Evolutionary conservation across 2,113 vertebrate species (phyloP).

Genomic region (Cryptomyrus ogoouensis): DNA sequence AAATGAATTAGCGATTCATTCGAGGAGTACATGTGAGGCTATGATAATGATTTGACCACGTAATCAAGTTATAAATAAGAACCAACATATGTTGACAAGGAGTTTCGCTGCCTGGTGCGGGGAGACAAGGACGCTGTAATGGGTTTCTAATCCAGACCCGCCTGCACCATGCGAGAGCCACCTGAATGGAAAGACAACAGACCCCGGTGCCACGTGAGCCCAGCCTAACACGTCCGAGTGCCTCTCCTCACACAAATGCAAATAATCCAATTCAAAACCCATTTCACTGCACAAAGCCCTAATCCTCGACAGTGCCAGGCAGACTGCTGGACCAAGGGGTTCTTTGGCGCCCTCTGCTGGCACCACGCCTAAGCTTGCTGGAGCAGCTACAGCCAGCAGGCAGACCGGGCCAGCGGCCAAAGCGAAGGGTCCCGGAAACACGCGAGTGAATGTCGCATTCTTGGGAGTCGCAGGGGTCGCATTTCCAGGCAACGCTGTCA

Average conservation of each 20-base stretch:
- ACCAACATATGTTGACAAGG: neutral
- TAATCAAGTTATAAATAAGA: constrained; percentile 1
- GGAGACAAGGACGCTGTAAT: neutral
- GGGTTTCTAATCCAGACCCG: neutral
- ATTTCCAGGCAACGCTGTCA: neutral
- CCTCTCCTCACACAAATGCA: neutral
- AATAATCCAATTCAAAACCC: constrained; percentile 9
- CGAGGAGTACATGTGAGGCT: neutral
- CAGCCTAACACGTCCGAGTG: neutral
- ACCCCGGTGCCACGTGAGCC: neutral
- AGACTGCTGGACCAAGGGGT: neutral
- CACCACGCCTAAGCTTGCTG: neutral
- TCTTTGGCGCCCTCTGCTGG: constrained; percentile 19
- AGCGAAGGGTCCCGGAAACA: neutral
- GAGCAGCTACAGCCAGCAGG: neutral
- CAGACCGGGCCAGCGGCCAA: neutral
- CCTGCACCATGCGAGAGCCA: neutral
- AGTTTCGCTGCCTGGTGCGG: neutral
- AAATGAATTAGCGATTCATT: neutral
- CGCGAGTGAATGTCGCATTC: neutral
- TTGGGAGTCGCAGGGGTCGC: neutral
- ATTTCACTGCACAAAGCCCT: constrained; percentile 18
- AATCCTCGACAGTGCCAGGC: neutral
- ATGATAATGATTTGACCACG: neutral
- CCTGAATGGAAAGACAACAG: neutral